Evolutionary conservation across 2,888 invertebrate genomes (phyloP), one percentile per base, ranked within the genome.

Genomic region (Phania funesta): DNA sequence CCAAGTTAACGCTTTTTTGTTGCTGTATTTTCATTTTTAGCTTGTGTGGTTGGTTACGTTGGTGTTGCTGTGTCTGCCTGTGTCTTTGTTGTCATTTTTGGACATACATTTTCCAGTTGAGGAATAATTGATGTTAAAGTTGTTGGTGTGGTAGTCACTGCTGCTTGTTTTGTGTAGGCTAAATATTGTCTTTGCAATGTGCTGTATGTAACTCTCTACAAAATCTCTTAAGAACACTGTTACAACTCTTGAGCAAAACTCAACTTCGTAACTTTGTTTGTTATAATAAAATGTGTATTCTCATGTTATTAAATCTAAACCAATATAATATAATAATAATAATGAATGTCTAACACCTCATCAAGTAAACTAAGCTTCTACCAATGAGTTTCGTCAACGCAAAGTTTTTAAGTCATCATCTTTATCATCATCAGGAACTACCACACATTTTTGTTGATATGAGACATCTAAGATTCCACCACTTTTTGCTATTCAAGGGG

Each of bases 401-500:
- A 29, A 60, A 16, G 11, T 32, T 67, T 64, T 56, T 52, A 64
- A 48, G 56, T 41, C 78, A 71, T 78, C 29, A 78, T 44, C 60
- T 44, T 44, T 41, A 58, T 60, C 50, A 18, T 41, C 44, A 52
- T 32, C 16, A 16, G 16, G 13, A 24, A 22, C 4, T 62, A 54
- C 16, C 1, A 50, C n/a, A 16, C 50, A 29, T 67, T 50, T 9
- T 58, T 44, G 35, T 62, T 68, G 52, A n/a, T 7, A 46, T 26
- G 54, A 38, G 2, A 56, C 32, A 58, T 65, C 62, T 50, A 38
- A 48, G 70, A 78, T 56, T 84, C 82, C 76, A 82, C 79, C 82
- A 84, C 84, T 81, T 82, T 84, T 78, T 76, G 35, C 56, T 77
- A 60, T 73, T 78, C 76, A 67, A 75, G 75, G 70, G 65, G 67